Percentiles rank a stretch among this genome's conserved stretches.
These are phyloP conservation scores for Platyrinchus mystaceus DNA, from an alignment of 2,797 vertebrate species.

Conservation along the genomic window DNA sequence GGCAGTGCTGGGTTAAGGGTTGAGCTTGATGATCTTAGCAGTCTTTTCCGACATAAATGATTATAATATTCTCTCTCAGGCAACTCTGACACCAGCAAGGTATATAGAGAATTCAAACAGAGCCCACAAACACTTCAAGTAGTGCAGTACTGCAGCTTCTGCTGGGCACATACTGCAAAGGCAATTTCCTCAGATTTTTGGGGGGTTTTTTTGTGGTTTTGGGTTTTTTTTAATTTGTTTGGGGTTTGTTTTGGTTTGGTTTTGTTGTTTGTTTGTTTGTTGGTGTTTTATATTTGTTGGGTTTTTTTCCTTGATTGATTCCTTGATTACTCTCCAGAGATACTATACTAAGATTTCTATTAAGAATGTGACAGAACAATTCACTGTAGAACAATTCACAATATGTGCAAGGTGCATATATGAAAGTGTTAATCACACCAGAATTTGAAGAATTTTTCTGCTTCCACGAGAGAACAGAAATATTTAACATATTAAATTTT, in stretches of 20 bases:
- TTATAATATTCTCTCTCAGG: neutral
- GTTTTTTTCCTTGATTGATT: neutral
- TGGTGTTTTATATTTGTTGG: neutral
- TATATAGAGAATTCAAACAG: neutral
- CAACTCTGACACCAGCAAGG: neutral
- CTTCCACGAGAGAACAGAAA: neutral
- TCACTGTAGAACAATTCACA: neutral
- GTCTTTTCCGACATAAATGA: neutral
- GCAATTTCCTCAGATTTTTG: too few species aligned
- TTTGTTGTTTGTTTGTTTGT: rapidly evolving
- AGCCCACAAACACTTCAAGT: neutral
- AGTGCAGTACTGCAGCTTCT: neutral
- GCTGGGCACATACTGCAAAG: neutral
- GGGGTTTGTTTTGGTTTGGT: too few species aligned
- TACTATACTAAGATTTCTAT: neutral
- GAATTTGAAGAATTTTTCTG: neutral
- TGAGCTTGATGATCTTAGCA: neutral
- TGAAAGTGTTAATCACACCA: neutral
- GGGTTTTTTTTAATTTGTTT: too few species aligned
- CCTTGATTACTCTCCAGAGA: neutral
- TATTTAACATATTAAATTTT: neutral
- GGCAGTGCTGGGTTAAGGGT: neutral
- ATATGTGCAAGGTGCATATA: neutral
- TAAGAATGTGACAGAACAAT: neutral
- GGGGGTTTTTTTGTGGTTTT: too few species aligned